Conservation (phyloP, 2,797 vertebrate species). For the Nyctalus aviator region DNA sequence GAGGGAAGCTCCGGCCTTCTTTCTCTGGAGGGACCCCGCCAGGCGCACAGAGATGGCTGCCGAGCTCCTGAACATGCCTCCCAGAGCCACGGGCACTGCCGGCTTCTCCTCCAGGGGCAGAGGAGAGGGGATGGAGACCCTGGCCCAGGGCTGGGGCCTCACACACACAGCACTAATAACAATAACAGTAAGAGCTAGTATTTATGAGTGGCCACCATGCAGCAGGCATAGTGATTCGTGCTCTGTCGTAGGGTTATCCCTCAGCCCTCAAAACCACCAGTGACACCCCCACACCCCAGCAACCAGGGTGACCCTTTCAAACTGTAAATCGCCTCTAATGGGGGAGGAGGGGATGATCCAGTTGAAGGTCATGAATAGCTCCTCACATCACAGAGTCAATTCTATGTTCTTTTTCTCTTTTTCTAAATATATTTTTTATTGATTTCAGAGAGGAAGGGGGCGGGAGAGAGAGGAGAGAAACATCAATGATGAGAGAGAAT, state of each 20-base stretch:
- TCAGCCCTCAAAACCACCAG: background rate
- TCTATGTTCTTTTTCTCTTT: background rate
- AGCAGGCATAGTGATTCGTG: too few relatives aligned
- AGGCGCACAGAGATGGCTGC: slow-evolving; percentile 25
- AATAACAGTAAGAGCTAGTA: background rate
- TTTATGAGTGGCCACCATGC: background rate
- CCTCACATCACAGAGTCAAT: background rate
- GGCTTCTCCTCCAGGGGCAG: slow-evolving; percentile 31
- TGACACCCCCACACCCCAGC: background rate
- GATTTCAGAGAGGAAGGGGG: too few relatives aligned
- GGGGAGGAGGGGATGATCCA: background rate
- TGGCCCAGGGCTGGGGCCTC: background rate
- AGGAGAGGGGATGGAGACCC: slow-evolving; percentile 41
- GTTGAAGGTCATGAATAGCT: background rate
- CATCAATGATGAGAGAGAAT: too few relatives aligned
- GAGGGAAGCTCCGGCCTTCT: slow-evolving; percentile 60
- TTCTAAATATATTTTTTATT: too few relatives aligned
- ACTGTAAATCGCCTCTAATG: background rate
- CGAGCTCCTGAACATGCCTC: slow-evolving; percentile 70
- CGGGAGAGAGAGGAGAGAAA: too few relatives aligned
- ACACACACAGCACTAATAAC: background rate
- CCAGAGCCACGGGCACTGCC: background rate
- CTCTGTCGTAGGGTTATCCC: background rate
- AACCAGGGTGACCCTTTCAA: background rate
- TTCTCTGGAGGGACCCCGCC: slow-evolving; percentile 50